phyloP scores from a whole-genome alignment of 2,113 vertebrate species.

The Euleptes europaea region DNA sequence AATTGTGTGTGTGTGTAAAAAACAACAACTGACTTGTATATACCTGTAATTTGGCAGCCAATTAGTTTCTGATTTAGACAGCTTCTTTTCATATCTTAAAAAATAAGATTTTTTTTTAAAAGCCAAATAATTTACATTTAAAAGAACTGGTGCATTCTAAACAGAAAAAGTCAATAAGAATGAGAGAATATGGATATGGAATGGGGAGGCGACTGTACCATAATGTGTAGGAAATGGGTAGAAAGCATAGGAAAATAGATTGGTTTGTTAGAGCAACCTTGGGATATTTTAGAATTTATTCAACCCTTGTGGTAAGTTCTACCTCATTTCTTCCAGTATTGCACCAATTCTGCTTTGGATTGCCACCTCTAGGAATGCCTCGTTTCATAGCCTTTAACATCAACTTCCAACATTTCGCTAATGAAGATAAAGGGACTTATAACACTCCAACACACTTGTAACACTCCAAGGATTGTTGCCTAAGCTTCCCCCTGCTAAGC shows the following conservation, averaged over 20 bases:
- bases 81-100: conserved; percentile 60
- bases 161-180: conserved; percentile 43
- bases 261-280: not conserved
- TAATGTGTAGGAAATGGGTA: not conserved
- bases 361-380: not conserved
- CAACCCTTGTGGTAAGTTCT: not conserved
- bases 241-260: not conserved
- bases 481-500: no score
- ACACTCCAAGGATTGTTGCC: not conserved
- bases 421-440: not conserved
- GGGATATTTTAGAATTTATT: not conserved
- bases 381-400: not conserved
- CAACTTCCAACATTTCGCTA: no score
- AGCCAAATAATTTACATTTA: conserved; percentile 79
- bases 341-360: not conserved
- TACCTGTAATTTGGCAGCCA: conserved; percentile 77
- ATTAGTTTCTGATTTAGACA: conserved; percentile 80
- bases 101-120: conserved; percentile 61
- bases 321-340: not conserved
- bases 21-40: conserved; percentile 60
- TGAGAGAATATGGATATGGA: not conserved
- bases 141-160: conserved; percentile 75
- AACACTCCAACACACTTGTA: not conserved
- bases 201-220: not conserved
- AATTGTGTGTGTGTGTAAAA: conserved; percentile 48